Base-by-base conservation (phyloP, 2,797 vertebrate genomes). In the Gadopsis bispinosus region DNA sequence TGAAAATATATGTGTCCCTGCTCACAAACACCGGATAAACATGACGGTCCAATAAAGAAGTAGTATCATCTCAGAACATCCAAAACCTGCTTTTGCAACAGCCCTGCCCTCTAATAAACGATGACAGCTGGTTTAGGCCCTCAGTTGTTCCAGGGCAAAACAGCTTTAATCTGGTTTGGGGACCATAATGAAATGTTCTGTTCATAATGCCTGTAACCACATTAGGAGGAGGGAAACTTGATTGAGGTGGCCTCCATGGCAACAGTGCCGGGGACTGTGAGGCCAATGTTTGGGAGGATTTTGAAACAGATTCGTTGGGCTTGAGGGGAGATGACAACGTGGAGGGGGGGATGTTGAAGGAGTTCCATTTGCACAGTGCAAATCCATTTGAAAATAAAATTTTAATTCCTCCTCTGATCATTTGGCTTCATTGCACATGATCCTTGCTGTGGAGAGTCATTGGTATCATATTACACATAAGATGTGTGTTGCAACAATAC, bases 111-210 rank as follows among this genome's bases (percentile, higher is more conserved):
- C 63, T 79, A 69, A 87, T 83, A 83, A 80, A 77, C 56, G 66
- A 53, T 76, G 86, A 88, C 88, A 85, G 88, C 87, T 90, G 90
- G 81, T 89, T 81, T 51, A 87, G 87, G 65, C 73, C 83, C 70
- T 76, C 45, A 20, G 71, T 87, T 84, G 79, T 91, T 89, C 69
- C 81, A 81, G 86, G 86, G 76, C 75, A 89, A 83, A 90, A 85
- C 75, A 43, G 80, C 78, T 89, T 87, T 94, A 92, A 95, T 94
- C 87, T 88, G 80, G 84, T 94, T 94, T 90, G 73, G 55, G 35
- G 76, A 69, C 63, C 64, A 26, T 93, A 94, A 94, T 93, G 89
- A 94, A 94, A 93, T 93, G 93, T 88, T 82, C 90, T 90, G 83
- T 92, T 94, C 90, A 93, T 92, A 86, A 87, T 80, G 76, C 79